phyloP scores from a whole-genome alignment of 2,797 vertebrate species.

The Pseudomugil tenellus region DNA sequence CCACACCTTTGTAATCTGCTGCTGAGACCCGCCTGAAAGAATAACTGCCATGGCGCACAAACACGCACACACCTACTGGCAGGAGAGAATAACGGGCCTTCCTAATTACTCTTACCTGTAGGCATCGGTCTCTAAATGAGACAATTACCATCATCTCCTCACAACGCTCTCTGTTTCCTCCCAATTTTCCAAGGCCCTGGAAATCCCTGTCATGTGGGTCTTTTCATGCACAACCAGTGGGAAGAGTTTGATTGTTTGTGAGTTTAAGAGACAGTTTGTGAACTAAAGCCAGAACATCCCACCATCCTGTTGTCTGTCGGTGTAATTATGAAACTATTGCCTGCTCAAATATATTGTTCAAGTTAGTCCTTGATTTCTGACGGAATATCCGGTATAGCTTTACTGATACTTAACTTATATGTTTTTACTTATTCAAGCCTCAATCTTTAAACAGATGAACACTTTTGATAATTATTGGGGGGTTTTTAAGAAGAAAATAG shows the following conservation, averaged over 20 bases:
- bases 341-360: neutral
- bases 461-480: no score
- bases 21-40: constrained; percentile 80
- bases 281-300: constrained; percentile 34
- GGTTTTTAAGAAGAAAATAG: no score
- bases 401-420: neutral
- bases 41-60: constrained; percentile 61
- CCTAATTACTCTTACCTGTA: constrained; percentile 83
- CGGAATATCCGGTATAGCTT: neutral
- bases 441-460: no score
- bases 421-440: neutral
- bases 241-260: constrained; percentile 56
- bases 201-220: constrained; percentile 53
- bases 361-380: neutral
- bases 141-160: constrained; percentile 75
- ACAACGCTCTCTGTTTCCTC: constrained; percentile 50
- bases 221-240: constrained; percentile 58
- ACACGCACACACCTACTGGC: constrained; percentile 53
- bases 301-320: neutral
- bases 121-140: constrained; percentile 80
- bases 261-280: constrained; percentile 31
- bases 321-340: neutral
- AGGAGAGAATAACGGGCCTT: constrained; percentile 66
- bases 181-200: constrained; percentile 48
- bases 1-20: constrained; percentile 92